These are phyloP conservation scores for Geotrypetes seraphini DNA, from an alignment of 2,797 vertebrate genomes.

Conservation along the genomic window DNA sequence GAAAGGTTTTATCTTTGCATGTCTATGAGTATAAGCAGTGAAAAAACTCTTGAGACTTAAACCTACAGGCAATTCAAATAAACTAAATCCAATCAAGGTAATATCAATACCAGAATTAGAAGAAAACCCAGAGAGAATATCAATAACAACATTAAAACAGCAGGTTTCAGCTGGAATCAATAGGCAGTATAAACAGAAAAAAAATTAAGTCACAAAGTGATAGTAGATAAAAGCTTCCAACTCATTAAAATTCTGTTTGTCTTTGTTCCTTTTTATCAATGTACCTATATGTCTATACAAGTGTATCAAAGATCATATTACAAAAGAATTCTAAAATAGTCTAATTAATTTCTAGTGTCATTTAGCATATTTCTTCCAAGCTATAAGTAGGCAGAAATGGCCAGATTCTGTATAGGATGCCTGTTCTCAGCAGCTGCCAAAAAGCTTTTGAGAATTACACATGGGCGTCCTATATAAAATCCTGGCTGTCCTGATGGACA, in stretches of 20 bases:
- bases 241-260: constrained; percentile 93
- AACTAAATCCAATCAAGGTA: constrained; percentile 87
- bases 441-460: too few species aligned
- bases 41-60: constrained; percentile 67
- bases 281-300: constrained; percentile 83
- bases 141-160: constrained; percentile 87
- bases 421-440: too few species aligned
- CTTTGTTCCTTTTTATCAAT: constrained; percentile 80
- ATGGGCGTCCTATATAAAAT: too few species aligned
- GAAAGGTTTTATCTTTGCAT: constrained; percentile 67
- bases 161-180: constrained; percentile 81
- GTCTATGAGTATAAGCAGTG: constrained; percentile 69
- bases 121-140: constrained; percentile 77
- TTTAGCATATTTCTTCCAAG: constrained; percentile 70
- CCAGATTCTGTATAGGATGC: too few species aligned
- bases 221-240: constrained; percentile 79
- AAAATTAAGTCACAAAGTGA: constrained; percentile 81
- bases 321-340: constrained; percentile 82
- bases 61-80: constrained; percentile 75
- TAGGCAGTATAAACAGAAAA: constrained; percentile 80
- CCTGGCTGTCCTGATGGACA: too few species aligned
- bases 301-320: constrained; percentile 81
- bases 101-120: constrained; percentile 74
- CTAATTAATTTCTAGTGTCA: constrained; percentile 73
- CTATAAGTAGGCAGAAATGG: constrained; percentile 66